Conservation (phyloP, 2,888 invertebrate genomes). For the Drosophila lacicola region DNA sequence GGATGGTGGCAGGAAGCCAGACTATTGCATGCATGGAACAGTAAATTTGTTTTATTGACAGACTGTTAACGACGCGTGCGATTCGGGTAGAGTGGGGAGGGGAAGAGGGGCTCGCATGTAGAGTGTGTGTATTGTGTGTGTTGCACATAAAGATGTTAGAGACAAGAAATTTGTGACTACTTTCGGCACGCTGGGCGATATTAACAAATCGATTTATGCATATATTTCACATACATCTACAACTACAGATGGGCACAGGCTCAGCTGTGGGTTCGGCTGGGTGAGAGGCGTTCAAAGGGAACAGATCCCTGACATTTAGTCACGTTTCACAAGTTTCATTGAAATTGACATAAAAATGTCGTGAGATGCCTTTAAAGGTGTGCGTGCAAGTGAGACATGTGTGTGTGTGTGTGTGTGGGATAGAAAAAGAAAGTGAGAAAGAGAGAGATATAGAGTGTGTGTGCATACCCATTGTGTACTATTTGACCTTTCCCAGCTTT, state of each 20-base stretch:
- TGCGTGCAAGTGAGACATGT: slow-evolving; percentile 18
- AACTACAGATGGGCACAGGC: slow-evolving; percentile 6
- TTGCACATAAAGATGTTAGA: slow-evolving; percentile 52
- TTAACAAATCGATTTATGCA: slow-evolving; percentile 69
- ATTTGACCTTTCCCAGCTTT: slow-evolving; percentile 32
- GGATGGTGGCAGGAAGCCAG: neutral
- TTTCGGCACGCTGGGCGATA: slow-evolving; percentile 20
- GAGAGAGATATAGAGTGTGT: slow-evolving; percentile 3
- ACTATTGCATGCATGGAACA: slow-evolving; percentile 12
- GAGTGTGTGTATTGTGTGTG: neutral
- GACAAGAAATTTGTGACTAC: slow-evolving; percentile 42
- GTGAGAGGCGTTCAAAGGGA: slow-evolving; percentile 8
- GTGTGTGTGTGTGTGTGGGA: slow-evolving; percentile 11
- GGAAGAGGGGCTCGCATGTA: neutral
- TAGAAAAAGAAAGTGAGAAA: neutral
- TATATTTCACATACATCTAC: slow-evolving; percentile 25
- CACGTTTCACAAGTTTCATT: slow-evolving; percentile 66
- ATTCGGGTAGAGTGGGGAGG: neutral
- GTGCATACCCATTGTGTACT: slow-evolving; percentile 53
- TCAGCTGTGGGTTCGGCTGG: neutral
- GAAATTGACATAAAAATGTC: slow-evolving; percentile 57
- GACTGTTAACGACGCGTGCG: slow-evolving; percentile 37
- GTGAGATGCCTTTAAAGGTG: slow-evolving; percentile 21
- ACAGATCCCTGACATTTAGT: slow-evolving; percentile 55
- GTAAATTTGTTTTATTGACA: slow-evolving; percentile 54